Percentiles rank a stretch among this genome's conserved stretches.
Conservation (phyloP, 2,888 invertebrate species). For the Macrosoma leucophasiata region DNA sequence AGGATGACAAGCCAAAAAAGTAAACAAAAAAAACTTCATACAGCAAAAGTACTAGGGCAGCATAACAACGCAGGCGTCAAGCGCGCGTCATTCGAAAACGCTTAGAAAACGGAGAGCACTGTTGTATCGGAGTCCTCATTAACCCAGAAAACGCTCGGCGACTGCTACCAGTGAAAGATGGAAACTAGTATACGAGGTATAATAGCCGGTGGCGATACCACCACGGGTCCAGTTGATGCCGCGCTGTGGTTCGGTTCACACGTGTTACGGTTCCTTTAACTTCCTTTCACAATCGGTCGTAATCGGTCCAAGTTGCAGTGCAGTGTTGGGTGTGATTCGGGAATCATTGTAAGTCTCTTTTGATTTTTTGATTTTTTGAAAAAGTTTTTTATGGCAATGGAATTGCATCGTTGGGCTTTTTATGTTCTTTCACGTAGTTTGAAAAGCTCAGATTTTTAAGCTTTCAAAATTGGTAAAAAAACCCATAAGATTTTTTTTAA, state of each 20-base stretch:
- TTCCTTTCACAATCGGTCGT: neutral
- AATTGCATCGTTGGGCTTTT: no score
- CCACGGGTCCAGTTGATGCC: conserved; percentile 29
- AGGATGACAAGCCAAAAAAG: neutral
- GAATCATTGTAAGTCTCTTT: conserved; percentile 24
- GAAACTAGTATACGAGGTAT: conserved; percentile 69
- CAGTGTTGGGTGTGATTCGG: conserved; percentile 27
- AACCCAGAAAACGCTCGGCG: conserved; percentile 65
- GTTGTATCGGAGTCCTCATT: conserved; percentile 61
- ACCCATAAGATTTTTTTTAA: no score
- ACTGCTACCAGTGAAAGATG: conserved; percentile 65
- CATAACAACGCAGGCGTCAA: conserved; percentile 46
- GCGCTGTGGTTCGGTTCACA: conserved; percentile 24
- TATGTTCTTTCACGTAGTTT: no score
- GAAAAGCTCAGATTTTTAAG: no score
- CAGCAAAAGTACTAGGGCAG: conserved; percentile 40
- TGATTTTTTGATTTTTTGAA: neutral
- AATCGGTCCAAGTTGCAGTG: conserved; percentile 17
- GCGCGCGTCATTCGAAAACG: conserved; percentile 61
- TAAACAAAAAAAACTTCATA: conserved; percentile 11
- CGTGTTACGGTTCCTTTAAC: conserved; percentile 17
- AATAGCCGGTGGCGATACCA: conserved; percentile 43
- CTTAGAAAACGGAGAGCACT: conserved; percentile 62
- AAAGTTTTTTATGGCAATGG: conserved; percentile 1
- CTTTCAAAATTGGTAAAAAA: no score